Base-by-base conservation (phyloP, 92 coral and sea anemone species). In the Zoanthus sociatus region DNA sequence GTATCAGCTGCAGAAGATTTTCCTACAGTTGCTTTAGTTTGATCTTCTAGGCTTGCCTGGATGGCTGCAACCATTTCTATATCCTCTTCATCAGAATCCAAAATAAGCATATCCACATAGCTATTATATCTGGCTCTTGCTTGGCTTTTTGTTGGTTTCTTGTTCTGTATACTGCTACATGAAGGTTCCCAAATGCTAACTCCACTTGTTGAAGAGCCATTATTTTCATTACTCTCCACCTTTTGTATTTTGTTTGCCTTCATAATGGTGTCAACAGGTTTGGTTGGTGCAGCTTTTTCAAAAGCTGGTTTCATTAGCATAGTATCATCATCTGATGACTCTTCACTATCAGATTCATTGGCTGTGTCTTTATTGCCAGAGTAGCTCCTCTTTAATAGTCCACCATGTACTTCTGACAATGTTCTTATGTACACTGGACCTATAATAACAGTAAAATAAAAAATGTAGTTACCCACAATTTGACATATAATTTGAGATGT, bases 11-110 rank as follows among this genome's bases (percentile, higher is more conserved):
- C 63, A 56, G 63, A 56, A 56, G 63, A 56, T 56, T 56, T 56
- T 21, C 32, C 72, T 67, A 6, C 13, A 67, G 42, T 67, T 67
- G 72, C 42, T 6, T 67, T 67, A 30, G 72, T 11, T 67, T 67
- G 72, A 67, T 67, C 72, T 67, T 67, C 79, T 5, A 31, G 17
- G 63, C 79, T 75, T 47, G 79, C 55, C 56, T 75, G 79, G 63
- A 75, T 75, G 56, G 79, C 79, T 6, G 79, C 79, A 47, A 18
- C 13, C 58, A 75, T 47, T 8, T 75, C 79, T 42, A 17, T 54
- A 75, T 75, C 79, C 63, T 45, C 63, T 56, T 60, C 79, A 17
- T 75, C 79, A 67, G 72, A 67, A 67, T 67, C 72, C 10, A 5
- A 7, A 67, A 67, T 67, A 6, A 20, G 72, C 15, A 67, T 21